phyloP scores from a whole-genome alignment of 2,888 invertebrate species.

The Limnephilus marmoratus region DNA sequence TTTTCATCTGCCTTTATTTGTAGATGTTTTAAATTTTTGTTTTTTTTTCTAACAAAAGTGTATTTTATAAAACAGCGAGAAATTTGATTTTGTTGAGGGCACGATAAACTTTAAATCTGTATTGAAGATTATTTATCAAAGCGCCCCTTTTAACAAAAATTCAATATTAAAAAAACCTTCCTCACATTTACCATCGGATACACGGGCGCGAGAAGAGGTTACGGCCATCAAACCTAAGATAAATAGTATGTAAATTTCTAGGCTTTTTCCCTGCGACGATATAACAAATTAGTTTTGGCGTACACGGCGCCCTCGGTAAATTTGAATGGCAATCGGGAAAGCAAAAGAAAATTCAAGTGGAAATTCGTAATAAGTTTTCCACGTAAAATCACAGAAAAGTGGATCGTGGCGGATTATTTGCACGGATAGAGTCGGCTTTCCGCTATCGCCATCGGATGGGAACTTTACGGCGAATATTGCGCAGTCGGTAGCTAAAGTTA shows the following conservation, averaged over 20 bases:
- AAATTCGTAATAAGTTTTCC: constrained; percentile 34
- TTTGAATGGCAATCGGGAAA: constrained; percentile 43
- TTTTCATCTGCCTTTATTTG: neutral
- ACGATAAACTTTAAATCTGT: constrained; percentile 15
- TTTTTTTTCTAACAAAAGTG: neutral
- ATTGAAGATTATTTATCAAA: constrained; percentile 38
- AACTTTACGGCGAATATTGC: neutral
- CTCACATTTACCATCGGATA: constrained; percentile 22
- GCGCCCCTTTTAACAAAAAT: constrained; percentile 19
- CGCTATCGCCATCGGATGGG: constrained; percentile 5
- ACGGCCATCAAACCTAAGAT: constrained; percentile 53
- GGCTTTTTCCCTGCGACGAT: constrained; percentile 57
- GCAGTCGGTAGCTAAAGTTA: neutral
- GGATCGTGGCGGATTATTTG: constrained; percentile 11
- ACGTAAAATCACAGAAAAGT: constrained; percentile 39
- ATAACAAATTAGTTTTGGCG: constrained; percentile 61
- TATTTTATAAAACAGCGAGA: neutral
- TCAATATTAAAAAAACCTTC: neutral
- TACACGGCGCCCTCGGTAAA: constrained; percentile 52
- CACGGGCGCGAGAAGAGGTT: constrained; percentile 38
- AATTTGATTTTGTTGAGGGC: neutral
- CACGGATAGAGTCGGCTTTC: constrained; percentile 12
- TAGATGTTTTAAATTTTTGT: neutral
- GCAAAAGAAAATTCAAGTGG: constrained; percentile 25
- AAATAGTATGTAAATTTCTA: constrained; percentile 64